Conservation (phyloP, 2,113 vertebrate genomes). For the Chionodraco myersi region DNA sequence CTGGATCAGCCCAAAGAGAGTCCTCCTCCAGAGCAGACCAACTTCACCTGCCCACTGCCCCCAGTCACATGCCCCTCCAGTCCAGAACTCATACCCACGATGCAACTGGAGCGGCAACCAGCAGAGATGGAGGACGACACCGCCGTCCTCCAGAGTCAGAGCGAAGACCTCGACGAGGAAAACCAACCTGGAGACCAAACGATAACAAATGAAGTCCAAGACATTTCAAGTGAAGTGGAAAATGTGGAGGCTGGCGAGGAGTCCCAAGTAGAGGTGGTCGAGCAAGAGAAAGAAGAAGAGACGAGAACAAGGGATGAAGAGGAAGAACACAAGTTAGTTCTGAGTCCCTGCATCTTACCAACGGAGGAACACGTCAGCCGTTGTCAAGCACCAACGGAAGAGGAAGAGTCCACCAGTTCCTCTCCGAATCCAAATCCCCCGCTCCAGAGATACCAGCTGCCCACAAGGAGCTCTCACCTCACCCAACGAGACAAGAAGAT, state of each 20-base stretch:
- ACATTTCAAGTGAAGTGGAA: conserved; percentile 3
- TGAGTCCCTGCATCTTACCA: not conserved
- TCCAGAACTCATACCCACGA: conserved; percentile 18
- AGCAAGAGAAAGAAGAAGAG: not conserved
- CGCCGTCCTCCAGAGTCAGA: conserved; percentile 11
- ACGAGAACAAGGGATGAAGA: not conserved
- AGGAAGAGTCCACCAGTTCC: not conserved
- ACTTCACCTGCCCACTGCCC: conserved; percentile 68
- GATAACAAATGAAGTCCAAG: not conserved
- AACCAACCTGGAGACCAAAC: conserved; percentile 35
- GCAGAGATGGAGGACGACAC: conserved; percentile 11
- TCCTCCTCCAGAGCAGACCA: conserved; percentile 14
- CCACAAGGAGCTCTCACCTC: conserved; percentile 56
- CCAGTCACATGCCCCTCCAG: conserved; percentile 39
- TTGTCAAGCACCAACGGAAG: not conserved
- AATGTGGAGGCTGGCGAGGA: not conserved
- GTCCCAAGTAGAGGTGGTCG: conserved; percentile 9
- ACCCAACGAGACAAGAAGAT: conserved; percentile 82
- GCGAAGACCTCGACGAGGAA: conserved; percentile 62
- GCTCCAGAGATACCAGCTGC: conserved; percentile 10
- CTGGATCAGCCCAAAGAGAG: conserved; percentile 24
- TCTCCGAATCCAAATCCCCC: not conserved
- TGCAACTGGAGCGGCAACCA: conserved; percentile 32
- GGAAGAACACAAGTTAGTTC: not conserved
- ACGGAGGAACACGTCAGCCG: not conserved